phyloP scores from a whole-genome alignment of 64 coral and sea anemone genomes.

The Anthopleura sola region DNA sequence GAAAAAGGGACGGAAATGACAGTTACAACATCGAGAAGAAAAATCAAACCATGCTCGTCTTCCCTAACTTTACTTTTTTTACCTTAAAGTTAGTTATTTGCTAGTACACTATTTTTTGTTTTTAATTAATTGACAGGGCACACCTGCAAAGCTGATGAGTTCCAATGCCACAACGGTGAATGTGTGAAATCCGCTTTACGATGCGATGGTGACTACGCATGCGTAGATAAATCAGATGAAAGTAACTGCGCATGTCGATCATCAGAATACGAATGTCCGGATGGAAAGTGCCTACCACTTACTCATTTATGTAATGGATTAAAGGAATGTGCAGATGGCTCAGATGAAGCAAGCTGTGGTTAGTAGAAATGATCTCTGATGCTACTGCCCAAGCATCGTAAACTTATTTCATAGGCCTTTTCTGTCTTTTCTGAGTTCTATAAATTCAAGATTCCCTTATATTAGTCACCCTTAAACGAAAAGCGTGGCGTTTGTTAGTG shows the following conservation, averaged over 20 bases:
- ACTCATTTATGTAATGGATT: slow-evolving; percentile 51
- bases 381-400: too few species aligned
- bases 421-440: too few species aligned
- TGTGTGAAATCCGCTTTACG: slow-evolving; percentile 47
- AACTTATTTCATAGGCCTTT: too few species aligned
- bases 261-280: slow-evolving; percentile 50
- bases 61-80: too few species aligned
- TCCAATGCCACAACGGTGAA: slow-evolving; percentile 53
- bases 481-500: too few species aligned
- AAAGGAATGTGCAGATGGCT: slow-evolving; percentile 51
- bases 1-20: too few species aligned
- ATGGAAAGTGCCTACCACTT: slow-evolving; percentile 42
- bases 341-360: slow-evolving; percentile 63
- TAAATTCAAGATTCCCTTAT: too few species aligned
- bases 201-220: slow-evolving; percentile 58
- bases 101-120: background rate
- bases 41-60: background rate
- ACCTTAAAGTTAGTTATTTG: background rate
- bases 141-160: slow-evolving; percentile 37
- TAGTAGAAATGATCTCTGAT: background rate
- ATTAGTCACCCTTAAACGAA: too few species aligned
- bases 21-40: too few species aligned
- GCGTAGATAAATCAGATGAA: slow-evolving; percentile 60
- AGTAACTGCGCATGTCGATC: slow-evolving; percentile 49
- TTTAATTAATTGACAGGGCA: slow-evolving; percentile 25